Conservation (phyloP, 2,113 vertebrate genomes). For the Phalacrocorax carbo region DNA sequence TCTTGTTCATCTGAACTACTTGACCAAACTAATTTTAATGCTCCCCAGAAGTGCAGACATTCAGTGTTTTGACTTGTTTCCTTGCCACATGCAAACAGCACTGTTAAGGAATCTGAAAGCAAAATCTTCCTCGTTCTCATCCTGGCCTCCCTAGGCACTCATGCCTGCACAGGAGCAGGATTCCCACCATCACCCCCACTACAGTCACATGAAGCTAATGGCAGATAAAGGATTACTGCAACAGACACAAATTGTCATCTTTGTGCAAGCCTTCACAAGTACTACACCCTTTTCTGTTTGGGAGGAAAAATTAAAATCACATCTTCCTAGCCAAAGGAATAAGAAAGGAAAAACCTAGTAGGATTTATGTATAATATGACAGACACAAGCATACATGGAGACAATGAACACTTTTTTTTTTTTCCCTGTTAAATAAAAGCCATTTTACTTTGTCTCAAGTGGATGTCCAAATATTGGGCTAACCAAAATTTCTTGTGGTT, state of each 20-base stretch:
- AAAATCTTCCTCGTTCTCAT: not conserved
- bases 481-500: not conserved
- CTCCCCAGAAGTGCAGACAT: not conserved
- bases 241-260: not conserved
- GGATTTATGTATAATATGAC: not conserved
- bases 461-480: not conserved
- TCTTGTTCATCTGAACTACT: not conserved
- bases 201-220: accelerated
- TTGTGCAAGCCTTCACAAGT: not conserved
- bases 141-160: not conserved
- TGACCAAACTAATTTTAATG: not conserved
- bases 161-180: accelerated
- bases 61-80: not conserved
- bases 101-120: not conserved
- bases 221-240: not conserved
- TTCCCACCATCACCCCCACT: no score
- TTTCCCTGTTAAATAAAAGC: not conserved
- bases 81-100: not conserved
- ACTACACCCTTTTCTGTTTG: not conserved
- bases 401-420: not conserved
- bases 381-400: not conserved
- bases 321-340: not conserved
- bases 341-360: not conserved
- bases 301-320: not conserved
- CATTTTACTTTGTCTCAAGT: not conserved